These are phyloP conservation scores for Hanleya hanleyi DNA, from an alignment of 2,888 invertebrate species.

Conservation along the genomic window DNA sequence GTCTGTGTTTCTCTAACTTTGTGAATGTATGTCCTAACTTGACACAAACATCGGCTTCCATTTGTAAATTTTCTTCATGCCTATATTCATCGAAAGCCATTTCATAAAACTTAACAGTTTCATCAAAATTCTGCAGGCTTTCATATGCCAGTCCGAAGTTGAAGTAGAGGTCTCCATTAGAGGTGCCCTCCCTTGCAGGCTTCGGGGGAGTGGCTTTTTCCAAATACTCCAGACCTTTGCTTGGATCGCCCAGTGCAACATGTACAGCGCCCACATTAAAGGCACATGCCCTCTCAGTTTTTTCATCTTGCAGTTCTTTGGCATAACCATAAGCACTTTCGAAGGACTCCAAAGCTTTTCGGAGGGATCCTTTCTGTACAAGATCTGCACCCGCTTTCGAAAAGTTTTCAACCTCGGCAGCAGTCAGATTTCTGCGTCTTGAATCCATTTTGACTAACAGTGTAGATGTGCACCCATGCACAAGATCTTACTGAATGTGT, in stretches of 20 bases:
- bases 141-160: constrained; percentile 65
- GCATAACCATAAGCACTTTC: constrained; percentile 43
- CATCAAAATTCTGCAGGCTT: constrained; percentile 36
- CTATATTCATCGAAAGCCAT: constrained; percentile 54
- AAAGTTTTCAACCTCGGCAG: constrained; percentile 14
- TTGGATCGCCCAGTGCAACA: constrained; percentile 46
- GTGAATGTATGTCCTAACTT: constrained; percentile 27
- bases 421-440: no score
- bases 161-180: constrained; percentile 55
- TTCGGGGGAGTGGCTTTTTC: constrained; percentile 52
- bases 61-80: constrained; percentile 37
- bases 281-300: constrained; percentile 56
- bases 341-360: constrained; percentile 19
- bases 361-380: constrained; percentile 19
- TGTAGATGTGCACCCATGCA: no score
- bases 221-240: constrained; percentile 53
- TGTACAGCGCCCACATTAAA: constrained; percentile 66
- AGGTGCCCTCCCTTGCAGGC: neutral
- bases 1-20: neutral
- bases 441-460: no score
- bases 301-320: constrained; percentile 44
- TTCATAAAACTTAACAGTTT: constrained; percentile 51
- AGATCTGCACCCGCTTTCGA: constrained; percentile 11
- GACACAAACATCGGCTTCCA: neutral
- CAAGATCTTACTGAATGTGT: neutral